phyloP scores from a whole-genome alignment of 2,888 invertebrate species.

The Psylliodes chrysocephalus region DNA sequence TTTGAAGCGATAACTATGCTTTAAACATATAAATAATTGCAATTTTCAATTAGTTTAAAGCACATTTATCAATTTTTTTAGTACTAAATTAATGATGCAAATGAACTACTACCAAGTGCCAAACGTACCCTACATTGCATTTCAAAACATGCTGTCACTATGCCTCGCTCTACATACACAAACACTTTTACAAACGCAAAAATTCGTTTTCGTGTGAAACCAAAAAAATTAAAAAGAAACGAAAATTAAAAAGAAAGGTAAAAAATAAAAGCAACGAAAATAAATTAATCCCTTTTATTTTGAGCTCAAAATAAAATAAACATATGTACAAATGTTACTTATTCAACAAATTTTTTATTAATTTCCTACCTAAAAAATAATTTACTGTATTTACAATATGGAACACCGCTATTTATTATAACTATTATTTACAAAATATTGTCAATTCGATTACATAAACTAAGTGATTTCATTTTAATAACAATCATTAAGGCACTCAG shows the following conservation, averaged over 20 bases:
- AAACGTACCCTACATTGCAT: background rate
- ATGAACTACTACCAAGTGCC: background rate
- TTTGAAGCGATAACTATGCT: background rate
- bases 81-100: background rate
- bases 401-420: background rate
- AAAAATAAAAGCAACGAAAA: constrained; percentile 58
- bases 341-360: constrained; percentile 51
- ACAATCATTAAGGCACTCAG: background rate
- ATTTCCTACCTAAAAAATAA: constrained; percentile 51
- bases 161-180: too few species aligned
- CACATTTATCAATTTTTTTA: background rate
- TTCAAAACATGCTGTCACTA: constrained; percentile 13
- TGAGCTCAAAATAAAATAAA: constrained; percentile 60
- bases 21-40: background rate
- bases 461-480: background rate
- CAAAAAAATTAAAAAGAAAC: constrained; percentile 26
- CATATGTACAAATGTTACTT: constrained; percentile 58
- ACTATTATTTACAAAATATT: background rate
- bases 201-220: background rate
- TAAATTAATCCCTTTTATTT: constrained; percentile 63
- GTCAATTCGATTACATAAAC: background rate
- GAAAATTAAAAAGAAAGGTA: constrained; percentile 40
- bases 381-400: constrained; percentile 53
- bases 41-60: background rate
- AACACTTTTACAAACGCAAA: background rate